Conservation (phyloP, 2,797 vertebrate genomes). For the Prionace glauca region DNA sequence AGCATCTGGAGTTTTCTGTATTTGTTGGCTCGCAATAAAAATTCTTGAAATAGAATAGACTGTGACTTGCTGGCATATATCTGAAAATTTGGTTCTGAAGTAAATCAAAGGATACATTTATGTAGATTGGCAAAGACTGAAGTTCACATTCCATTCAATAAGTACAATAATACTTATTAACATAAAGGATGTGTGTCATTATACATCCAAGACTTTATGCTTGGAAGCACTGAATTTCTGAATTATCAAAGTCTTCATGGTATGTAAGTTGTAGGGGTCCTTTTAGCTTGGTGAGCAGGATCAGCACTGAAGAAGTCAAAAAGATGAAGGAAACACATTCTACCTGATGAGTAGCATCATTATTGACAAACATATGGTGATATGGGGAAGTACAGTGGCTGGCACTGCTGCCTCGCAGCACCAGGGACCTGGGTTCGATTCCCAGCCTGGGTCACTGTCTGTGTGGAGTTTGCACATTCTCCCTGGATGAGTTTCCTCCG, state of each 20-base stretch:
- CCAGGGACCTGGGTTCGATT: too few species aligned
- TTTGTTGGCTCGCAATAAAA: constrained; percentile 84
- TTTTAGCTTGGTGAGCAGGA: not conserved
- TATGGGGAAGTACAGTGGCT: not conserved
- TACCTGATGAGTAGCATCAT: not conserved
- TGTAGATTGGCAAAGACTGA: not conserved
- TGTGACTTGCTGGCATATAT: constrained; percentile 67
- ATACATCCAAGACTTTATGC: not conserved
- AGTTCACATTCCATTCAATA: not conserved
- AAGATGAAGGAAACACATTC: not conserved
- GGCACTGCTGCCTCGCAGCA: too few species aligned
- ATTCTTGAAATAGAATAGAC: constrained; percentile 76
- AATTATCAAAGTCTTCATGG: not conserved
- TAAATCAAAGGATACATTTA: not conserved
- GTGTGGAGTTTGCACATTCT: too few species aligned
- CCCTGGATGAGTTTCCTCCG: too few species aligned
- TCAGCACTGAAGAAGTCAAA: not conserved
- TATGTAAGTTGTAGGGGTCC: not conserved
- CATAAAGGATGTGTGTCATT: not conserved
- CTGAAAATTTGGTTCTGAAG: constrained; percentile 63
- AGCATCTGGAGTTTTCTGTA: constrained; percentile 82
- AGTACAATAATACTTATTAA: not conserved
- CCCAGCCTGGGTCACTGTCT: too few species aligned
- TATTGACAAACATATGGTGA: not conserved
- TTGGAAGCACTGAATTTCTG: not conserved